A percentile compares a stretch with the other conserved stretches of the same genome.
Conservation (phyloP, 2,113 vertebrate species). For the Nymphicus hollandicus region DNA sequence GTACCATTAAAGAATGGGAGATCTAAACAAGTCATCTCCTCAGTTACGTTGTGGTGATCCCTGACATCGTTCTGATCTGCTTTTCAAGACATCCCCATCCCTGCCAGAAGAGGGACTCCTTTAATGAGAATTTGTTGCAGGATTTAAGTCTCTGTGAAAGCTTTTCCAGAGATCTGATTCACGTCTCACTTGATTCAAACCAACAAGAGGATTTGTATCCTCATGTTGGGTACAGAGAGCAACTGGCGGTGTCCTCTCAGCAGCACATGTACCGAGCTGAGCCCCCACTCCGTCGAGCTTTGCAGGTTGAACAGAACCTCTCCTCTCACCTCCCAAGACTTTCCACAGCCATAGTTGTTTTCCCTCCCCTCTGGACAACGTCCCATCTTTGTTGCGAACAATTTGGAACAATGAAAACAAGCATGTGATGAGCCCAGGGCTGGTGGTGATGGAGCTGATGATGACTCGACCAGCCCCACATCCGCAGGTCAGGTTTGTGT, state of each 20-base stretch:
- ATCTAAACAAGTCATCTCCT: not conserved
- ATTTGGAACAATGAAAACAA: not conserved
- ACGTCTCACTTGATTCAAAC: not conserved
- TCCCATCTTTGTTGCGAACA: not conserved
- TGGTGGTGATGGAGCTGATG: not conserved
- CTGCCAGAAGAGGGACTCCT: accelerated
- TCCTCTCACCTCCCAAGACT: not conserved
- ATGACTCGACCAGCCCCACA: not conserved
- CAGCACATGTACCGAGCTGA: not conserved
- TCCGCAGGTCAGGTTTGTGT: not conserved
- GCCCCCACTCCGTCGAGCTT: not conserved
- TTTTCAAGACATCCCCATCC: not conserved
- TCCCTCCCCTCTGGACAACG: not conserved
- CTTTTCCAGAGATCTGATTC: not conserved
- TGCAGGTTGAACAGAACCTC: not conserved
- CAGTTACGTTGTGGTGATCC: not conserved
- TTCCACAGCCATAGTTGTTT: not conserved
- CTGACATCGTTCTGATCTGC: not conserved
- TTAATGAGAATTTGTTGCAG: not conserved
- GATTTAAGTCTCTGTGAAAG: not conserved
- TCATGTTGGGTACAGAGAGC: not conserved
- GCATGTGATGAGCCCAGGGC: not conserved
- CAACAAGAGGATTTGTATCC: not conserved
- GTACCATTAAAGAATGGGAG: not conserved
- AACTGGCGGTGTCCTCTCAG: accelerated